phyloP scores from a whole-genome alignment of 2,113 vertebrate species.

The Osmerus mordax region DNA sequence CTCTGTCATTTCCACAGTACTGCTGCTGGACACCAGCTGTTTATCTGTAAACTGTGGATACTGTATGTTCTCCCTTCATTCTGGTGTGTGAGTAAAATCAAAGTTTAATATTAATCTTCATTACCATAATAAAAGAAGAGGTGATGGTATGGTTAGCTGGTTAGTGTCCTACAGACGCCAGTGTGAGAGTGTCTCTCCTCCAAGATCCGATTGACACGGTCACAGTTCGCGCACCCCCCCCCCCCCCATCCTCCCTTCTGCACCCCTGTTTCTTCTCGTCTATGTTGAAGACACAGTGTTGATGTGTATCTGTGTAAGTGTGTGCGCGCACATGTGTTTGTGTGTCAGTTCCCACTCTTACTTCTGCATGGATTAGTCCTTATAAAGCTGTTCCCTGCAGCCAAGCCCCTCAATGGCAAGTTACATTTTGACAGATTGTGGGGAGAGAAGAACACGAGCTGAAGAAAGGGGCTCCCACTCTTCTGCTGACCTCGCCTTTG shows the following conservation, averaged over 20 bases:
- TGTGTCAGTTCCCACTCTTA: constrained; percentile 66
- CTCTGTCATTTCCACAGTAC: constrained; percentile 4
- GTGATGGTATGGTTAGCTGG: constrained; percentile 72
- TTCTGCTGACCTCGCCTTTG: constrained; percentile 77
- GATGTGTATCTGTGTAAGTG: neutral
- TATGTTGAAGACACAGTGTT: neutral
- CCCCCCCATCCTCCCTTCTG: constrained; percentile 14
- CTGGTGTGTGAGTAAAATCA: constrained; percentile 67
- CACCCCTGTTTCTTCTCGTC: constrained; percentile 29
- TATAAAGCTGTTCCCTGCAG: constrained; percentile 79
- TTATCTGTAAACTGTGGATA: constrained; percentile 19
- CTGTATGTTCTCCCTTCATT: constrained; percentile 60
- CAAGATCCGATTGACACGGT: constrained; percentile 73
- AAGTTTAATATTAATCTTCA: constrained; percentile 75
- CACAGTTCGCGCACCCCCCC: constrained; percentile 35
- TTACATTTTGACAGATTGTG: constrained; percentile 80
- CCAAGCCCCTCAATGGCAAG: constrained; percentile 69
- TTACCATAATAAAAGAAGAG: constrained; percentile 79
- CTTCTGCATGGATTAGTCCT: constrained; percentile 77
- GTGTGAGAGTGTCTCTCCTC: constrained; percentile 76
- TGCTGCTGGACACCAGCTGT: neutral
- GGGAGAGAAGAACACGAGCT: constrained; percentile 76
- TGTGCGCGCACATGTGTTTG: constrained; percentile 4
- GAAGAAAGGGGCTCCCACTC: constrained; percentile 76
- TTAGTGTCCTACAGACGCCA: constrained; percentile 55